A percentile compares a stretch with the other conserved stretches of the same genome.
These are phyloP conservation scores for Astropecten irregularis DNA, from an alignment of 53 echinoderm and acorn worm genomes.

Conservation along the genomic window DNA sequence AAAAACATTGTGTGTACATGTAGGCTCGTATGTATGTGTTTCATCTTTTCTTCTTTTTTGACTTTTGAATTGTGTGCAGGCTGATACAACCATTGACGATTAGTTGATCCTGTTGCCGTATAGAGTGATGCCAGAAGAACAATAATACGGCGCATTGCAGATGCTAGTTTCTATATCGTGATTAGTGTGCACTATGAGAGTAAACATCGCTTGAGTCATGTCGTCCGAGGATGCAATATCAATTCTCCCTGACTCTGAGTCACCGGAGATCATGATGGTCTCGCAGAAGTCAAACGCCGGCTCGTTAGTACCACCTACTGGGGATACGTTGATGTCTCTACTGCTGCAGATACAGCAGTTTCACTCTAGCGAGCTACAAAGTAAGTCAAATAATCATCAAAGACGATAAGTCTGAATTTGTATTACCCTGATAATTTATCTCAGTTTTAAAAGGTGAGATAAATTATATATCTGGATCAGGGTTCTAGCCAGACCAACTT, in stretches of 20 bases:
- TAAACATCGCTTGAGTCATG: not conserved
- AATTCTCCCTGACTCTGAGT: not conserved
- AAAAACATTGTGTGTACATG: too few species aligned
- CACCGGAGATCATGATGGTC: not conserved
- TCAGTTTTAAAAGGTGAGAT: not conserved
- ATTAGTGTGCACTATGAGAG: not conserved
- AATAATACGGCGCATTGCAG: too few species aligned
- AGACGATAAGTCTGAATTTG: not conserved
- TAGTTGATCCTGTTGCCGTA: too few species aligned
- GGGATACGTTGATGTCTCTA: not conserved
- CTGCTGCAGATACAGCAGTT: slow-evolving; percentile 38
- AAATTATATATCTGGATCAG: too few species aligned
- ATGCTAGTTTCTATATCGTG: too few species aligned
- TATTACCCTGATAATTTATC: too few species aligned
- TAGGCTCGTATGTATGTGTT: too few species aligned
- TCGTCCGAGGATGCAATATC: not conserved
- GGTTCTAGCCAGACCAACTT: too few species aligned
- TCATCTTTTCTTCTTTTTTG: too few species aligned
- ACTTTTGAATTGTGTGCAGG: too few species aligned
- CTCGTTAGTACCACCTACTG: not conserved
- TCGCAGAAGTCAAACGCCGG: not conserved
- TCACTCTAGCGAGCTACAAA: slow-evolving; percentile 8
- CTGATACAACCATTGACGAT: too few species aligned
- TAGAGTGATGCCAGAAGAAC: too few species aligned
- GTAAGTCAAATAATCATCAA: not conserved